Percentiles rank a stretch among this genome's conserved stretches.
Conservation (phyloP, 2,797 vertebrate species). For the Sitta carolinensis region DNA sequence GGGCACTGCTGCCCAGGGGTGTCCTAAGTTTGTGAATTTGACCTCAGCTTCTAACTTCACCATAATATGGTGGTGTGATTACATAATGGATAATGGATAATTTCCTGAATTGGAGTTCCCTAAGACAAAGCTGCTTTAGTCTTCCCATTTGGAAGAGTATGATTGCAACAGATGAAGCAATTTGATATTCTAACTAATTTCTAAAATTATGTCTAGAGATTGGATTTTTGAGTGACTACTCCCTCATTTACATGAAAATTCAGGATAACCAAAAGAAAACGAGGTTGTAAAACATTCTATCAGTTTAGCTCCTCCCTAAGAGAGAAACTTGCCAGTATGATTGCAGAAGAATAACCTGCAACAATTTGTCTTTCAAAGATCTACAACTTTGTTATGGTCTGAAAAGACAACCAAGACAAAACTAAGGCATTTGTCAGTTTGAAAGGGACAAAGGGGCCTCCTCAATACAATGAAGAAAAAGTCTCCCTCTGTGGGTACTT, state of each 20-base stretch:
- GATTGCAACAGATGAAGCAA: not conserved
- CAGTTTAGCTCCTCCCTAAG: not conserved
- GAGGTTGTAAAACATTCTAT: not conserved
- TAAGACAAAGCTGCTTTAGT: not conserved
- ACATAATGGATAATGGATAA: not conserved
- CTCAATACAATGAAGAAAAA: not conserved
- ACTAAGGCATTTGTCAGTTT: not conserved
- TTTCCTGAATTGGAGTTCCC: not conserved
- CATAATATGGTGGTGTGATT: not conserved
- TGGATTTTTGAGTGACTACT: not conserved
- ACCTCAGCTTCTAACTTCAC: not conserved
- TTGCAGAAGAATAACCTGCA: not conserved
- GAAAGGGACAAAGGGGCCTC: not conserved
- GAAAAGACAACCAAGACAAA: not conserved
- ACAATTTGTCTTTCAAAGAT: not conserved
- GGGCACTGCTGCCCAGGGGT: not conserved
- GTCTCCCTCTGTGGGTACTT: not conserved
- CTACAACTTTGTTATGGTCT: not conserved
- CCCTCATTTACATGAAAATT: not conserved
- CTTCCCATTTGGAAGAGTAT: not conserved
- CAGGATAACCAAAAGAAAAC: not conserved
- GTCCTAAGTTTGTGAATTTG: fast-evolving
- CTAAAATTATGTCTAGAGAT: not conserved
- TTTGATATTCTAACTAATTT: not conserved
- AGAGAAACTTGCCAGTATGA: not conserved